These are phyloP conservation scores for Parapsyche elsis DNA, from an alignment of 1,140 invertebrate genomes.

Conservation along the genomic window DNA sequence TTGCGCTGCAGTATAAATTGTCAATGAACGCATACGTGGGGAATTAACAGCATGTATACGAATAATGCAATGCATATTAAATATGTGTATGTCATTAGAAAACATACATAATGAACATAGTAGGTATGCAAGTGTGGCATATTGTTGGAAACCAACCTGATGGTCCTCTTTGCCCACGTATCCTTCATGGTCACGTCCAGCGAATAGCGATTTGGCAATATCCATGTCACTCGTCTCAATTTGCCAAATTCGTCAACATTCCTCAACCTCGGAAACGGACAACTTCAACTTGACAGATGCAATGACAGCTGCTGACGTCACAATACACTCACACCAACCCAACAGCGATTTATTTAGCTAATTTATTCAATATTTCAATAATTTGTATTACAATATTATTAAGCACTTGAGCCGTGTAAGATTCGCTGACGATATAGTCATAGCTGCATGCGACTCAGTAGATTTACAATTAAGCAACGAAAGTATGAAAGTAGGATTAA, in stretches of 20 bases:
- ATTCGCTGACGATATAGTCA: too few species aligned
- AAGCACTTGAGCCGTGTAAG: too few species aligned
- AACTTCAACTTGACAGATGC: background rate
- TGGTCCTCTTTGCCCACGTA: conserved; percentile 87
- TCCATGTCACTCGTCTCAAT: conserved; percentile 72
- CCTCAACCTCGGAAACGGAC: background rate
- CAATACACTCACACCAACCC: background rate
- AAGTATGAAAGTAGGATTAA: too few species aligned
- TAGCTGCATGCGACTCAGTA: too few species aligned
- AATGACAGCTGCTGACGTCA: conserved; percentile 1
- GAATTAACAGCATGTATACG: background rate
- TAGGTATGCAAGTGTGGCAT: background rate
- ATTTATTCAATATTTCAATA: too few species aligned
- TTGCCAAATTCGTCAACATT: background rate
- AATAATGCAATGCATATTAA: background rate
- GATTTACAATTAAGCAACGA: too few species aligned
- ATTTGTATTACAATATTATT: too few species aligned
- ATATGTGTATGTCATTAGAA: too few species aligned
- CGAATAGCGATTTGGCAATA: conserved; percentile 88
- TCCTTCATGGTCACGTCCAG: conserved; percentile 84
- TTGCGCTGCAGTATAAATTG: conserved; percentile 75
- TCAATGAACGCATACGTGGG: conserved; percentile 13
- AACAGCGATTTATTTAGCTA: too few species aligned
- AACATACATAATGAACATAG: too few species aligned
- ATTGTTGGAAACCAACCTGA: conserved; percentile 66